A percentile compares a stretch with the other conserved stretches of the same genome.
Evolutionary conservation across 1,140 invertebrate genomes (phyloP).

Genomic region (Rhysida immarginata): DNA sequence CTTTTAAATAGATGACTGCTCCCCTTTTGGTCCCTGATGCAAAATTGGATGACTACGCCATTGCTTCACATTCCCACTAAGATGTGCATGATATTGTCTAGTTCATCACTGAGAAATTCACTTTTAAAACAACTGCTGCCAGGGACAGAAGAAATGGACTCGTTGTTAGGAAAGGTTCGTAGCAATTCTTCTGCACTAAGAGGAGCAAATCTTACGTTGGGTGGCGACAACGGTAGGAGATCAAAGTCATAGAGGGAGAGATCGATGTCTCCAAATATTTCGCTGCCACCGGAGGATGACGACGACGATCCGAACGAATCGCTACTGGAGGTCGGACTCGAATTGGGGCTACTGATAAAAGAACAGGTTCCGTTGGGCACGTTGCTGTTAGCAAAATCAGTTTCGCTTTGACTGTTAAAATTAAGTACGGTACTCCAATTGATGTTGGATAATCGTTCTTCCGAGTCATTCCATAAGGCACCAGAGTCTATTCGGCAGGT

Average conservation of each 20-base stretch:
- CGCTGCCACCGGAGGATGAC: slow-evolving; percentile 19
- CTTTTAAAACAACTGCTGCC: background rate
- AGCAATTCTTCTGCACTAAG: slow-evolving; percentile 51
- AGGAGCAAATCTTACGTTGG: slow-evolving; percentile 44
- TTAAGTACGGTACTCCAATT: slow-evolving; percentile 82
- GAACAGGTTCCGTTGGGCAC: background rate
- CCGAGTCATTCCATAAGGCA: slow-evolving; percentile 36
- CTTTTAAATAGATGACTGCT: too few species aligned
- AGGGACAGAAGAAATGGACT: background rate
- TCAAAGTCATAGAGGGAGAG: slow-evolving; percentile 29
- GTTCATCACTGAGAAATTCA: slow-evolving; percentile 4
- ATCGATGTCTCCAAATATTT: slow-evolving; percentile 27
- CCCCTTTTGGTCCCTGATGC: background rate
- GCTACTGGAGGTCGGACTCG: slow-evolving; percentile 27
- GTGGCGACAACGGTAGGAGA: slow-evolving; percentile 32
- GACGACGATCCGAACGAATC: background rate
- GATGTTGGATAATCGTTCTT: slow-evolving; percentile 45
- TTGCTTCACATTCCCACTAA: slow-evolving; percentile 8
- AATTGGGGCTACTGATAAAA: slow-evolving; percentile 15
- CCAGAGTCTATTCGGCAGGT: slow-evolving; percentile 10
- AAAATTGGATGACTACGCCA: background rate
- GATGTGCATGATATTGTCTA: slow-evolving; percentile 7
- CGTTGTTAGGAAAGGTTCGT: slow-evolving; percentile 26
- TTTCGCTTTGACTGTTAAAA: slow-evolving; percentile 61
- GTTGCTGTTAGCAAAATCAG: slow-evolving; percentile 38